phyloP scores from a whole-genome alignment of 2,797 vertebrate genomes.

The Onychomys torridus region DNA sequence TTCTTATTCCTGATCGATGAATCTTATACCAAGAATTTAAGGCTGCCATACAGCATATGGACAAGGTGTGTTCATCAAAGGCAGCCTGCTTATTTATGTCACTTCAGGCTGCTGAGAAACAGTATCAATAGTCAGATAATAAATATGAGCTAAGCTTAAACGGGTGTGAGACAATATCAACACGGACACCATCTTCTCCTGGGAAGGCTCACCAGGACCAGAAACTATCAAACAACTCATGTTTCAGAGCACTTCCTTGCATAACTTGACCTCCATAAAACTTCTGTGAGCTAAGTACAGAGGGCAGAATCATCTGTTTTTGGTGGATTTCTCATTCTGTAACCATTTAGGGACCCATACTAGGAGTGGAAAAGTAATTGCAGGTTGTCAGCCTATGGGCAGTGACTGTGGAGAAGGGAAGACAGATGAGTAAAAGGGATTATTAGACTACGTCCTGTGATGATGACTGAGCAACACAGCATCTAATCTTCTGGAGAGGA shows the following conservation, averaged over 20 bases:
- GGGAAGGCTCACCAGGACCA: background rate
- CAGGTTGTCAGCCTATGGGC: background rate
- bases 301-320: background rate
- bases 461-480: background rate
- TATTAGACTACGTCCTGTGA: too few species aligned
- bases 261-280: constrained; percentile 14
- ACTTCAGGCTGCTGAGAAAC: background rate
- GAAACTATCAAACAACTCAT: background rate
- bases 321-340: background rate
- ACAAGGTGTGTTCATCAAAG: too few species aligned
- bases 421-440: background rate
- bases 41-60: too few species aligned
- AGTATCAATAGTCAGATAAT: background rate
- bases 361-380: background rate
- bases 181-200: background rate
- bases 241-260: constrained; percentile 1
- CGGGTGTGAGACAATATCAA: background rate
- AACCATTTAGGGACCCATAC: background rate
- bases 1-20: too few species aligned
- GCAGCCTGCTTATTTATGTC: too few species aligned
- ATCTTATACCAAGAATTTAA: too few species aligned
- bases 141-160: background rate
- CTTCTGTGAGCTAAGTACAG: background rate
- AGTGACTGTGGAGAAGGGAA: background rate
- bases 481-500: background rate